Base-by-base conservation (phyloP, 2,888 invertebrate genomes). In the Tetanocera ferruginea region DNA sequence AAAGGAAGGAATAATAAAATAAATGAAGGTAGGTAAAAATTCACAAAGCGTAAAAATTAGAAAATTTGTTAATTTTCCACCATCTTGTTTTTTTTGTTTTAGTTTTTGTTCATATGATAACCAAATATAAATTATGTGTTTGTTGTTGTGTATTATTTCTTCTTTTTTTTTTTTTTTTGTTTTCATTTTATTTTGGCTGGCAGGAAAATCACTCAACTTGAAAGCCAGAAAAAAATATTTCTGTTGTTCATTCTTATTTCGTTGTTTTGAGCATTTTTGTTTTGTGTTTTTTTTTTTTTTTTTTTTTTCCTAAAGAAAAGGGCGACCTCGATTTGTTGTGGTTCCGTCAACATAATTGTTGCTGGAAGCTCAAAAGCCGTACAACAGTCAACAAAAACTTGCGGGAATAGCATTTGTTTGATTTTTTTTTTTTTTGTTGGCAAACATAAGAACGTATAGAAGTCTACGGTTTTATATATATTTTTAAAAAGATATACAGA, bases 81-180 rank as follows among this genome's bases (percentile, higher is more conserved):
- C 34, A 19, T 34, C 19, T 19, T 57, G 37, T 57, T 72, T 28
- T 52, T 37, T 66, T 9, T 67, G 55, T 72, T 28, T 67, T 25
- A 62, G 64, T 70, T 76, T 80, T 74, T 78, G 23, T 66, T 69
- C 75, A 64, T 51, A 78, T 43, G 43, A 43, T 43, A 43, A 43
- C 2, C 43, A 43, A 11, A 43, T 43, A 43, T 14, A 43, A 43
- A 43, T 43, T 11, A 43, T 43, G 43, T 43, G 11, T 43, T 43
- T 11, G 43, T 43, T 11, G 11, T 11, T 19, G 19, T 57, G 11
- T 23, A 25, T 11, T 57, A 57, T 57, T 57, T n/a, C 57, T 57
- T 57, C 52, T 19, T 5, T 4, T n/a, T 52, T 1, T 52, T 52
- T 2, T 52, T 52, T 52, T 52, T 19, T 19, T 28, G 28, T 31